Base-by-base conservation (phyloP, 2,888 invertebrate genomes). In the Lepeophtheirus nordmannii region DNA sequence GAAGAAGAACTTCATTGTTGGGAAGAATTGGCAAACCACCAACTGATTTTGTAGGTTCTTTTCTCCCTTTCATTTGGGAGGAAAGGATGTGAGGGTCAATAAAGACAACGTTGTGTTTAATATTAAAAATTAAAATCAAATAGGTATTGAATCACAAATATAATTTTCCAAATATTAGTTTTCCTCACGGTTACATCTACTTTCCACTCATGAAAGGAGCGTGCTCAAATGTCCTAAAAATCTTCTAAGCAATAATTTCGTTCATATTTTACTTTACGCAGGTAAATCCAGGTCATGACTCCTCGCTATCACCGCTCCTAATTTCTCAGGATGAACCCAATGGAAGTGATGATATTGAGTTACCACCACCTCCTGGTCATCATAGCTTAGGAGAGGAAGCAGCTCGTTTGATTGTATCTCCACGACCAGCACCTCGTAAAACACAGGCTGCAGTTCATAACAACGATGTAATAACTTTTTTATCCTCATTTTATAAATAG, bases 361-460 rank as follows among this genome's bases (percentile, higher is more conserved):
- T 65, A 20, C 65, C 65, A 10, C 65, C 65, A 3, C 65, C 65
- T 7, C 65, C 65, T 17, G 63, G 63, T 23, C 63, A 63, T 38
- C 58, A 17, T 30, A 39, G 38, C n/a, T 17, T 14, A 20, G 63
- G 63, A 14, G 41, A n/a, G 17, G 63, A 38, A 14, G 38, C n/a
- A 11, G 38, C 30, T 30, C 58, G 58, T 2, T 37, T 58, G 9
- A 17, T 65, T 8, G 65, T 64, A 23, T 62, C 62, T 59, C 71
- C 71, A 63, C 69, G 70, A 10, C 71, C 71, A 10, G 70, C 71
- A 64, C 68, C 68, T 9, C 56, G 67, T 0, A 67, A 68, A 58
- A 63, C 53, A 1, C 63, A 22, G 23, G 63, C 53, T 46, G 46
- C 41, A 37, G 23, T 60, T 22, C 53, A 46, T 17, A 46, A 46